These are phyloP conservation scores for Heliconius cydno DNA, from an alignment of 2,888 invertebrate genomes.

Conservation along the genomic window DNA sequence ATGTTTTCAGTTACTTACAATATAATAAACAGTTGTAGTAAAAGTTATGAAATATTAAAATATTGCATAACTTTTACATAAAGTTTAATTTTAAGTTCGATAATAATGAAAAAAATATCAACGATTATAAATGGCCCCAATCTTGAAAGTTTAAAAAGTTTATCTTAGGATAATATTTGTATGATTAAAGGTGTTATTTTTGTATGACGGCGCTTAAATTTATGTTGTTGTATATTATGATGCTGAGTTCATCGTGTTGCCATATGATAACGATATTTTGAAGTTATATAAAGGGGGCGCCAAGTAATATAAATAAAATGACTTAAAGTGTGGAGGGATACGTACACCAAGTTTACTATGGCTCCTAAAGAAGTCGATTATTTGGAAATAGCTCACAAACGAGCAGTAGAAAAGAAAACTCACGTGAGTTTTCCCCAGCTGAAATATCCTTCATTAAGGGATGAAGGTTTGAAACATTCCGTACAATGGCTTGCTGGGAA, in stretches of 20 bases:
- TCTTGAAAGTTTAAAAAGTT: background rate
- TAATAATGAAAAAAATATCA: too few species aligned
- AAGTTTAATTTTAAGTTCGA: too few species aligned
- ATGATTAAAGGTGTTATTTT: conserved; percentile 14
- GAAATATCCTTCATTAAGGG: conserved; percentile 78
- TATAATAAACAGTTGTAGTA: too few species aligned
- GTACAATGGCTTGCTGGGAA: conserved; percentile 86
- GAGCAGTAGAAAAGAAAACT: conserved; percentile 66
- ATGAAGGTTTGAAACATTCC: conserved; percentile 71
- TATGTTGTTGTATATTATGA: conserved; percentile 1
- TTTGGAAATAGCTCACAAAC: conserved; percentile 59
- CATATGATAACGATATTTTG: conserved; percentile 18
- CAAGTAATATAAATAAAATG: background rate
- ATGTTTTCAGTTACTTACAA: too few species aligned
- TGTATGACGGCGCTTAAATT: background rate
- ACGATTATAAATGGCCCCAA: background rate
- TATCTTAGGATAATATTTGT: background rate
- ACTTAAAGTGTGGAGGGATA: background rate
- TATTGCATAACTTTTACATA: too few species aligned
- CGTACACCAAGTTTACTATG: conserved; percentile 50
- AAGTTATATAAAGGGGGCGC: conserved; percentile 7
- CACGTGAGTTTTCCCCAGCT: conserved; percentile 82
- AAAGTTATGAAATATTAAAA: too few species aligned
- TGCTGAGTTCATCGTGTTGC: conserved; percentile 8
- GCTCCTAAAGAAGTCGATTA: conserved; percentile 61